phyloP scores from a whole-genome alignment of 2,888 invertebrate genomes.

The Troides aeacus region DNA sequence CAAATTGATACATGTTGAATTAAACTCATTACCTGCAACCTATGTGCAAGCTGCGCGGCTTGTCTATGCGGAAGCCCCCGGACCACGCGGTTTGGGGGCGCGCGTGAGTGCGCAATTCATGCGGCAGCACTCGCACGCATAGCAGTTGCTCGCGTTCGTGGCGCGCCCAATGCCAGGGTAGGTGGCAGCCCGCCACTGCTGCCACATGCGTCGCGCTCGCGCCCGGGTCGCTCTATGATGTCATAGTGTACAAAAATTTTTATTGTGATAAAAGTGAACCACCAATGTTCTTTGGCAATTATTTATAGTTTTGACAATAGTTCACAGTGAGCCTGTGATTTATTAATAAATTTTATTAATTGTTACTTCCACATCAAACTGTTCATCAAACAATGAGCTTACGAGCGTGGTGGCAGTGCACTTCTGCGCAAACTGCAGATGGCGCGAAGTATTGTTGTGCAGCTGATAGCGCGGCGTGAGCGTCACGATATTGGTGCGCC shows the following conservation, averaged over 20 bases:
- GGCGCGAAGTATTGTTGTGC: slow-evolving; percentile 90
- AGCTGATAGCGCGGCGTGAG: slow-evolving; percentile 95
- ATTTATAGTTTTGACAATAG: too few relatives aligned
- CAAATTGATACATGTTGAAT: too few relatives aligned
- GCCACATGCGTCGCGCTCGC: slow-evolving; percentile 86
- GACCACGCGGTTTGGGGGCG: slow-evolving; percentile 89
- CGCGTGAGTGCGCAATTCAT: slow-evolving; percentile 81
- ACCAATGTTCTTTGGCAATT: too few relatives aligned
- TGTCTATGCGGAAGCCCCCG: slow-evolving; percentile 93
- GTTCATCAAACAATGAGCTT: slow-evolving; percentile 43
- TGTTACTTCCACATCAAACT: background rate
- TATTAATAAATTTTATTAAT: too few relatives aligned
- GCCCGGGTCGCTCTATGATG: slow-evolving; percentile 82
- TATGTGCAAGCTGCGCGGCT: slow-evolving; percentile 91
- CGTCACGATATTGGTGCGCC: slow-evolving; percentile 94
- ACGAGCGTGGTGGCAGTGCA: slow-evolving; percentile 88
- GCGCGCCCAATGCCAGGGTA: slow-evolving; percentile 98
- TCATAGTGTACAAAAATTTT: background rate
- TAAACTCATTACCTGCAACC: slow-evolving; percentile 83
- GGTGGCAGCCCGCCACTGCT: slow-evolving; percentile 91
- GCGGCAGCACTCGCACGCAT: slow-evolving; percentile 86
- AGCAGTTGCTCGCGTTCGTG: slow-evolving; percentile 93
- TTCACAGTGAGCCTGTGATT: too few relatives aligned
- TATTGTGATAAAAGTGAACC: too few relatives aligned
- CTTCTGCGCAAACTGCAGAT: slow-evolving; percentile 93